Conservation (phyloP, 1,140 invertebrate genomes). For the Sycobia sp. region DNA sequence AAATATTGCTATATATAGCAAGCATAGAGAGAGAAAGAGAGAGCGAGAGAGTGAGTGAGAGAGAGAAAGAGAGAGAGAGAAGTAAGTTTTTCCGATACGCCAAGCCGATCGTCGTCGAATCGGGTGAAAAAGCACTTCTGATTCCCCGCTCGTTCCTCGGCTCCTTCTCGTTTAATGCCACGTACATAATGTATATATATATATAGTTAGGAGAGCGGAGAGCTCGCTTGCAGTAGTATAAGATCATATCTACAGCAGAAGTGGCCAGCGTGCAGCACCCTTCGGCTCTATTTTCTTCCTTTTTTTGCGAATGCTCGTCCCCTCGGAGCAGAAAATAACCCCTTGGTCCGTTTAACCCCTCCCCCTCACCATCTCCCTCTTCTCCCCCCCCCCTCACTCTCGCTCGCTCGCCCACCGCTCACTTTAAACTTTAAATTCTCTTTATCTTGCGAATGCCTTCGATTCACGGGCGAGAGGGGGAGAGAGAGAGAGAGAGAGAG, state of each 20-base stretch:
- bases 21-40: too few relatives aligned
- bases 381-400: too few relatives aligned
- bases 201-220: conserved; percentile 29
- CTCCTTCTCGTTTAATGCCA: conserved; percentile 22
- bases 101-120: conserved; percentile 3
- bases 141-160: conserved; percentile 11
- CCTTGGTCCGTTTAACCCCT: conserved; percentile 43
- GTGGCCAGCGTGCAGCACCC: conserved; percentile 35
- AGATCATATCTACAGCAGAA: conserved; percentile 50
- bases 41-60: too few relatives aligned
- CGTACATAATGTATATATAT: too few relatives aligned
- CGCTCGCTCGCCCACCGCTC: too few relatives aligned
- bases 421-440: conserved; percentile 60
- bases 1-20: too few relatives aligned
- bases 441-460: conserved; percentile 54
- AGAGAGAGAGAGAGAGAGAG: too few relatives aligned
- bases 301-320: conserved; percentile 26
- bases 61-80: too few relatives aligned
- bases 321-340: conserved; percentile 35
- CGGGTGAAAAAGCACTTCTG: conserved; percentile 12
- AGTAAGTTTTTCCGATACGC: conserved; percentile 18
- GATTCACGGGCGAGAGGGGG: conserved; percentile 43
- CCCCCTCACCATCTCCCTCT: too few relatives aligned
- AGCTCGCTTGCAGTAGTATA: conserved; percentile 27
- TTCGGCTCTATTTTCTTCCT: conserved; percentile 27